These are phyloP conservation scores for Donacobius atricapilla DNA, from an alignment of 2,113 vertebrate genomes.

Conservation along the genomic window DNA sequence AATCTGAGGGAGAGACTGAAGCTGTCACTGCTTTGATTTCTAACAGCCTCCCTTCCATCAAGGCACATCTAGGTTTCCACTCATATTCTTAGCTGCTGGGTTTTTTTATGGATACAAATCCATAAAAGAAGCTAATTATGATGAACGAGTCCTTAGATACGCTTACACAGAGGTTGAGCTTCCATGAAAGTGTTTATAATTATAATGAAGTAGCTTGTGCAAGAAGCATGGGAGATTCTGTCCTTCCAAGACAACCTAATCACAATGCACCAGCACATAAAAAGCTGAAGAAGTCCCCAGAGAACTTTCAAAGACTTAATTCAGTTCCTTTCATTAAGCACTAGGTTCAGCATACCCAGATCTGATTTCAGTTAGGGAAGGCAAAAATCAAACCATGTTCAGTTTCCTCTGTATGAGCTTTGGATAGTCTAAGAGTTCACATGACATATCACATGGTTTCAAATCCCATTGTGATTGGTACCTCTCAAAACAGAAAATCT, in stretches of 20 bases:
- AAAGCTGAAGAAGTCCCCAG: background rate
- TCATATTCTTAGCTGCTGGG: slow-evolving; percentile 56
- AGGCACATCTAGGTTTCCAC: slow-evolving; percentile 48
- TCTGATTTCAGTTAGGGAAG: fast-evolving
- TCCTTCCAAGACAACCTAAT: background rate
- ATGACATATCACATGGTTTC: background rate
- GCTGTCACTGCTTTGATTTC: slow-evolving; percentile 31
- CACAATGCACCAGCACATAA: background rate
- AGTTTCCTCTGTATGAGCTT: background rate
- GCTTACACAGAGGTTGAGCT: background rate
- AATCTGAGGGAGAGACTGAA: slow-evolving; percentile 38
- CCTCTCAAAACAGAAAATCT: background rate
- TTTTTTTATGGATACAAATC: slow-evolving; percentile 33
- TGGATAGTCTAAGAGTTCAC: background rate
- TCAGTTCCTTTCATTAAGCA: background rate
- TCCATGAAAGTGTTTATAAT: background rate
- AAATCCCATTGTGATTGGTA: background rate
- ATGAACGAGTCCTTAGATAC: background rate
- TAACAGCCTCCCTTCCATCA: slow-evolving; percentile 15
- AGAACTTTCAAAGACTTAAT: background rate
- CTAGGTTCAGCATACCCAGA: background rate
- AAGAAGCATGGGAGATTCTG: background rate
- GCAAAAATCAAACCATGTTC: background rate
- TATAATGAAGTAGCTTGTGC: background rate
- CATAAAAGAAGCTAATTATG: background rate